Conservation (phyloP, 2,113 vertebrate species). For the Falcunculus frontatus region DNA sequence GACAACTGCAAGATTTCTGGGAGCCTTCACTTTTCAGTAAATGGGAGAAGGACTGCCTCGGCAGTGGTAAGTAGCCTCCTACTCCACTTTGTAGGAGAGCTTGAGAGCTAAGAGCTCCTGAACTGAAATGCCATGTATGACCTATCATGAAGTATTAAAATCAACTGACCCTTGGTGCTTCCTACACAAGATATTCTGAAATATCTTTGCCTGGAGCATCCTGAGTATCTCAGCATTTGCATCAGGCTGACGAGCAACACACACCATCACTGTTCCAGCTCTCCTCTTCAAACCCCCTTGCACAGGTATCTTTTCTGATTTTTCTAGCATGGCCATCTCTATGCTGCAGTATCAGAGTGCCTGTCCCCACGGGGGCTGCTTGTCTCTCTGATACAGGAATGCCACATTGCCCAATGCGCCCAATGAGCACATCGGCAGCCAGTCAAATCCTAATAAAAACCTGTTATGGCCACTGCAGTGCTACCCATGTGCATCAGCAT, state of each 20-base stretch:
- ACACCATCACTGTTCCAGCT: not conserved
- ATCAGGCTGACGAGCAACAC: not conserved
- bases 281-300: not conserved
- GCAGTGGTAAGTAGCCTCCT: not conserved
- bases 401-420: not conserved
- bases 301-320: not conserved
- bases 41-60: not conserved
- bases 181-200: not conserved
- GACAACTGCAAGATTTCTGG: not conserved
- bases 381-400: not conserved
- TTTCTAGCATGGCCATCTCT: not conserved
- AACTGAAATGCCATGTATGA: not conserved
- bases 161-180: not conserved
- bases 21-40: not conserved
- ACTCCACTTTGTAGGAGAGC: no score
- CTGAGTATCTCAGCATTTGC: not conserved
- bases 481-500: not conserved
- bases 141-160: not conserved
- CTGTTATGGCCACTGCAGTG: fast-evolving
- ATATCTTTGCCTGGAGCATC: not conserved
- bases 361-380: fast-evolving
- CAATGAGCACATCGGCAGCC: not conserved
- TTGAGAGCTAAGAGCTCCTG: not conserved
- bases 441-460: not conserved
- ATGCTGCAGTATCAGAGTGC: not conserved